Conservation (phyloP, 2,113 vertebrate genomes). For the Laticauda laticaudata region DNA sequence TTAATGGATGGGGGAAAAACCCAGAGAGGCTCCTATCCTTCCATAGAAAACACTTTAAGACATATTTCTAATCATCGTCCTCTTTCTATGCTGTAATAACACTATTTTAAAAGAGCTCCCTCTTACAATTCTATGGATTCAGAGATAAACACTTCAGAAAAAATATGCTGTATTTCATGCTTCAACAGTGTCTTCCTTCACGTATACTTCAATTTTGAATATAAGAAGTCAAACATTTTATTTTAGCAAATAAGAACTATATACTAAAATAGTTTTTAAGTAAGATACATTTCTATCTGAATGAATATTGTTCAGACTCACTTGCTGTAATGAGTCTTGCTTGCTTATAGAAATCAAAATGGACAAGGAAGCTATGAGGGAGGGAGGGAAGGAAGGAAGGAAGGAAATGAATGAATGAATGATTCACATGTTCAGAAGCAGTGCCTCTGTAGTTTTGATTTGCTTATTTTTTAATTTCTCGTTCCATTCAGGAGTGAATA, state of each 20-base stretch:
- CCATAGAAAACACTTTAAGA: neutral
- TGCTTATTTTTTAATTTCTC: neutral
- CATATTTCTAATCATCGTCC: neutral
- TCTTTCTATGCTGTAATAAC: neutral
- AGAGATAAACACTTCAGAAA: neutral
- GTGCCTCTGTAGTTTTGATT: neutral
- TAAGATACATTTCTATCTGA: neutral
- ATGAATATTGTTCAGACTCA: no score
- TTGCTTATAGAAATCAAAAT: no score
- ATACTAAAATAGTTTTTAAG: neutral
- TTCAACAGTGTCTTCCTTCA: constrained; percentile 12
- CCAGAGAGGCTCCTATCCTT: neutral
- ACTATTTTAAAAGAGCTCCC: neutral
- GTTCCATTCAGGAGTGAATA: neutral
- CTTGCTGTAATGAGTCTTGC: no score
- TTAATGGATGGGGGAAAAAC: neutral
- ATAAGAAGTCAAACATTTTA: constrained; percentile 1
- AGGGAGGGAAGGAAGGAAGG: no score
- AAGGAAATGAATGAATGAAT: no score
- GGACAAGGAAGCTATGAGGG: no score
- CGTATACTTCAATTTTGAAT: neutral
- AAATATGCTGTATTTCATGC: neutral
- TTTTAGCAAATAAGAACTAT: constrained; percentile 12
- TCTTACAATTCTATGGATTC: constrained; percentile 1
- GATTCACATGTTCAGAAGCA: neutral